phyloP scores from a whole-genome alignment of 1,140 invertebrate species.

The Oscheius sp. region DNA sequence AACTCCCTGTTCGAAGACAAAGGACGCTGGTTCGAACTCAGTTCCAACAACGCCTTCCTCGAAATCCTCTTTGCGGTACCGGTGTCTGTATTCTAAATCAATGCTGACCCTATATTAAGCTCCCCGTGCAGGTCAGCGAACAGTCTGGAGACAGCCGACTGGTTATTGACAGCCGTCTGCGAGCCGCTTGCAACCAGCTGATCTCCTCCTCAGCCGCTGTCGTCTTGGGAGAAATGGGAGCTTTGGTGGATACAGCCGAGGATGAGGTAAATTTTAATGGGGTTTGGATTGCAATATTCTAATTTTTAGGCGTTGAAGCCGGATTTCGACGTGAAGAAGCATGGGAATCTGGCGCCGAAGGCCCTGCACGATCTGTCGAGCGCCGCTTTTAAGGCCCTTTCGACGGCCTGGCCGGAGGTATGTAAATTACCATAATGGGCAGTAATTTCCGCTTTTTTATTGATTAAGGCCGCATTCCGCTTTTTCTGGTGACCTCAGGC shows the following conservation, averaged over 20 bases:
- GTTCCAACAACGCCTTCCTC: constrained; percentile 57
- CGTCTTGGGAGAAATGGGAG: constrained; percentile 1
- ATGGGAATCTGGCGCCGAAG: constrained; percentile 38
- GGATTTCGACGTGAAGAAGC: constrained; percentile 41
- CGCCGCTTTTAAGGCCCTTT: constrained; percentile 48
- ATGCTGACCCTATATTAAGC: constrained; percentile 27
- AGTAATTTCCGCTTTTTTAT: neutral
- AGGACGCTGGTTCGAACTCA: constrained; percentile 56
- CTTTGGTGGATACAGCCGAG: constrained; percentile 24
- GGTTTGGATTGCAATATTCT: neutral
- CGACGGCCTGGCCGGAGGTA: constrained; percentile 49
- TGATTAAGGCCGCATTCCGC: neutral
- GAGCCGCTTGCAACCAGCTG: constrained; percentile 15
- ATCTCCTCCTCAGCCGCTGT: neutral
- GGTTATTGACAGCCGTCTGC: constrained; percentile 47
- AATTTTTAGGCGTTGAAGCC: constrained; percentile 18
- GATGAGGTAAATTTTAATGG: constrained; percentile 18
- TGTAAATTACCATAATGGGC: neutral
- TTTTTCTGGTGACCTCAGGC: too few relatives aligned
- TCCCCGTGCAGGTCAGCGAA: constrained; percentile 57
- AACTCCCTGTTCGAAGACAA: constrained; percentile 49
- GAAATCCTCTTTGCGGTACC: constrained; percentile 53
- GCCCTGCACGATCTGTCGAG: constrained; percentile 41
- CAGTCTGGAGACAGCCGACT: constrained; percentile 51
- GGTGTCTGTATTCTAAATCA: neutral